Evolutionary conservation across 1,140 invertebrate genomes (phyloP).

Genomic region (Ctenoplectra terminalis): DNA sequence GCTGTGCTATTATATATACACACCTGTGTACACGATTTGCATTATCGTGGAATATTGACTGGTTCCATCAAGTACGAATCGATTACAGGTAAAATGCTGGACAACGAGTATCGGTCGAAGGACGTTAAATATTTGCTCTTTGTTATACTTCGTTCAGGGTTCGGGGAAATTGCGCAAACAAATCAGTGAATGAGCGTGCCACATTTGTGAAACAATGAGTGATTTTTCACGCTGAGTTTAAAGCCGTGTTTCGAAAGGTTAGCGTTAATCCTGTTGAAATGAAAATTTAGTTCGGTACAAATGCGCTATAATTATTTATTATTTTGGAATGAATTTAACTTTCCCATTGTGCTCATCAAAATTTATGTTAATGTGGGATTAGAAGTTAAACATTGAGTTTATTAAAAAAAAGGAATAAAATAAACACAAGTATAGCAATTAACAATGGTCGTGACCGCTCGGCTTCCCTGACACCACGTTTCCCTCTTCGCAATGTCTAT

Average conservation of each 20-base stretch:
- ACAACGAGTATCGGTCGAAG: background rate
- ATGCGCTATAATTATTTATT: too few relatives aligned
- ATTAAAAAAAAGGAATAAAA: too few relatives aligned
- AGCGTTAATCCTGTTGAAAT: background rate
- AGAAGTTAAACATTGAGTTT: too few relatives aligned
- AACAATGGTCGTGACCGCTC: too few relatives aligned
- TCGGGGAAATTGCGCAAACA: slow-evolving; percentile 18
- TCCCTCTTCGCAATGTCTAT: too few relatives aligned
- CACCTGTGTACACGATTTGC: background rate
- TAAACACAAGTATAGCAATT: too few relatives aligned
- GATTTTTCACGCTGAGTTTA: background rate
- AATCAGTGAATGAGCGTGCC: slow-evolving; percentile 6
- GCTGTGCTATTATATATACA: background rate
- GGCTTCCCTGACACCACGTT: too few relatives aligned
- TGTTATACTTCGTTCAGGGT: slow-evolving; percentile 13
- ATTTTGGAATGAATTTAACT: too few relatives aligned
- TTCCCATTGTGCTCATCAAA: too few relatives aligned
- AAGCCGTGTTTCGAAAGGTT: background rate
- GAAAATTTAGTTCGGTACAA: background rate
- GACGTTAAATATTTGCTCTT: slow-evolving; percentile 47
- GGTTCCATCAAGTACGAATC: slow-evolving; percentile 28
- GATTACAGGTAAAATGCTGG: slow-evolving; percentile 29
- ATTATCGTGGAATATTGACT: slow-evolving; percentile 30
- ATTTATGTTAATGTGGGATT: too few relatives aligned
- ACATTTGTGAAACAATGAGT: slow-evolving; percentile 1